Base-by-base conservation (phyloP, 2,113 vertebrate genomes). In the Brevimyrus niger region DNA sequence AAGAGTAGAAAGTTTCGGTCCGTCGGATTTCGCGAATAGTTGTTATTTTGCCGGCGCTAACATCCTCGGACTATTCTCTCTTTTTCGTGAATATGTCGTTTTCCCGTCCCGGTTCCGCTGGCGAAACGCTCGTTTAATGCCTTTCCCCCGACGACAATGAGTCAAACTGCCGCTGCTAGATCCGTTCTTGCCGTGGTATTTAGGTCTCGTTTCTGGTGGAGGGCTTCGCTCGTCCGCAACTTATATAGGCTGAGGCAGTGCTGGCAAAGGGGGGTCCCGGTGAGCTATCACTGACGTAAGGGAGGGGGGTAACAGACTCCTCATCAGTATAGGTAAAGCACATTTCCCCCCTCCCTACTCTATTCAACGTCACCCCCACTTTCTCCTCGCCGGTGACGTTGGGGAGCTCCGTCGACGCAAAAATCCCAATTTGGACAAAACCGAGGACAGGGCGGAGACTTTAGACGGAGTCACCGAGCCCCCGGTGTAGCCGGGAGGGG, bases 351-450 rank as follows among this genome's bases (percentile, higher is more conserved):
- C 31, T 73, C 87, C 48, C 42, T 87, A 17, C 89, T 89, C 89
- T 84, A 42, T 90, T 92, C 93, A 90, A 96, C 96, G 96, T 96
- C 95, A 96, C 95, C 94, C 91, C 93, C 94, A 94, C 94, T 94
- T 93, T 95, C 94, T 95, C 92, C 94, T 93, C 92, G 90, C n/a
- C 93, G 94, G 95, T 96, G 95, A 96, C 96, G 96, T 96, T 86
- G 93, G 96, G 96, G 95, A 96, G 96, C 96, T 96, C 96, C 95
- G 95, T 95, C 95, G 95, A 96, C 96, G 95, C 95, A 96, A 94
- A 96, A 96, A 96, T 93, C 96, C 96, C 94, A 96, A 97, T 97
- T 97, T 96, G 96, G 96, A 96, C 95, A 96, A 95, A 96, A 96
- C 94, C 94, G 95, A 96, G 94, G 93, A 94, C 92, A 88, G 93